Evolutionary conservation across 1,140 invertebrate genomes (phyloP), one percentile per base, ranked within the genome.

Genomic region (Lordiphosa mommai): DNA sequence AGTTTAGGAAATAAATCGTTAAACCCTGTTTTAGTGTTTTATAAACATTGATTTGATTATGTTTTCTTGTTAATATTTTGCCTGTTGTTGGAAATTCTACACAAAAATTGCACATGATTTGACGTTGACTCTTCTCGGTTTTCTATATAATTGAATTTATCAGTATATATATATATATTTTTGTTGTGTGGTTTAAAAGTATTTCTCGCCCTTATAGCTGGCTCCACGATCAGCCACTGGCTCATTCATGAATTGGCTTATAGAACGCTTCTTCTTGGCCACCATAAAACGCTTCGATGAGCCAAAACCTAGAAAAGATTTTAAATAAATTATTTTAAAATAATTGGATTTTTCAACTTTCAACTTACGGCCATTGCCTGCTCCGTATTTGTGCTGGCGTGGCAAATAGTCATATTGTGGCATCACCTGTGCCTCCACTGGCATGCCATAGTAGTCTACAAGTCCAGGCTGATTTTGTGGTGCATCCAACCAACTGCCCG

Each of bases 231-330:
- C 76, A 17, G 61, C 76, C 13, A 82, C 57, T 3, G 76, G 66
- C 12, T 82, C 76, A 34, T 50, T 82, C 49, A 82, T 38, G 38
- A 76, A 80, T 27, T 74, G 72, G 57, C 52, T 76, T 17, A 88
- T 43, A 4, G 87, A 88, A 10, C 87, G 76, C 61, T 88, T 88
- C 85, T 88, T 88, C 52, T 88, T 88, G 53, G 85, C 48, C 16
- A 88, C 87, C 87, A 88, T 88, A 30, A 73, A 88, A 1, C 87
- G 85, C 48, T 88, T 88, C 1, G 69, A 52, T 1, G 80, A 72
- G 0, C 77, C 74, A 50, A 64, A 87, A 16, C 77, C 87, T 88
- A 4, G 0, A 13, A n/a, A 16, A 8, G 23, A 36, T n/a, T n/a
- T n/a, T n/a, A 1, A 7, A 5, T 9, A 2, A 10, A 29, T 34